Conservation (phyloP, 1,140 invertebrate species). For the Amphibalanus amphitrite region DNA sequence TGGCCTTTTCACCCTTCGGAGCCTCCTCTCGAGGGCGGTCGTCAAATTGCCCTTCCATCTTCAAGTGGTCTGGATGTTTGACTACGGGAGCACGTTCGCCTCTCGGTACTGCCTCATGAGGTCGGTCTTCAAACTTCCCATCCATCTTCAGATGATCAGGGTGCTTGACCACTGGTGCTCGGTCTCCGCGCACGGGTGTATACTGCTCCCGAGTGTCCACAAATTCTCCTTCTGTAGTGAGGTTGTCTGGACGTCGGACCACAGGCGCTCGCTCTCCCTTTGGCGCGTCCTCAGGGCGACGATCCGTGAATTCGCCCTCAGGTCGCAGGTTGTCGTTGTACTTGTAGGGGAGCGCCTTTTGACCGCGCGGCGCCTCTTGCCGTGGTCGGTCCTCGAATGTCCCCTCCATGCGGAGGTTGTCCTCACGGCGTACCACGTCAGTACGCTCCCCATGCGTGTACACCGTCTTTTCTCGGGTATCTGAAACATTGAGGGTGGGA, state of each 20-base stretch:
- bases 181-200: constrained; percentile 27
- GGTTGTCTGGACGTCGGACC: constrained; percentile 27
- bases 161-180: constrained; percentile 28
- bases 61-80: constrained; percentile 17
- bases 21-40: constrained; percentile 11
- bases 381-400: constrained; percentile 31
- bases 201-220: constrained; percentile 26
- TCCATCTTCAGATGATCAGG: constrained; percentile 38
- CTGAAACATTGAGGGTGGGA: no score
- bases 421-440: constrained; percentile 33
- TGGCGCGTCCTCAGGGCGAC: constrained; percentile 9
- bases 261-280: constrained; percentile 28
- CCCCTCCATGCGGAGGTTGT: constrained; percentile 41
- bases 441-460: constrained; percentile 14
- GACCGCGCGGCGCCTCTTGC: constrained; percentile 24
- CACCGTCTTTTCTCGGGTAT: neutral
- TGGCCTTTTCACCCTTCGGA: constrained; percentile 33
- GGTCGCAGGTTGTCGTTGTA: constrained; percentile 22
- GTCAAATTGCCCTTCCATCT: constrained; percentile 21
- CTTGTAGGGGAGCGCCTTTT: constrained; percentile 26
- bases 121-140: constrained; percentile 32
- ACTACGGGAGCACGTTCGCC: constrained; percentile 13
- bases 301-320: constrained; percentile 17
- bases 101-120: constrained; percentile 4
- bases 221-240: constrained; percentile 32